Evolutionary conservation across 2,888 invertebrate genomes (phyloP).

Genomic region (Ormyrus pomaceus): DNA sequence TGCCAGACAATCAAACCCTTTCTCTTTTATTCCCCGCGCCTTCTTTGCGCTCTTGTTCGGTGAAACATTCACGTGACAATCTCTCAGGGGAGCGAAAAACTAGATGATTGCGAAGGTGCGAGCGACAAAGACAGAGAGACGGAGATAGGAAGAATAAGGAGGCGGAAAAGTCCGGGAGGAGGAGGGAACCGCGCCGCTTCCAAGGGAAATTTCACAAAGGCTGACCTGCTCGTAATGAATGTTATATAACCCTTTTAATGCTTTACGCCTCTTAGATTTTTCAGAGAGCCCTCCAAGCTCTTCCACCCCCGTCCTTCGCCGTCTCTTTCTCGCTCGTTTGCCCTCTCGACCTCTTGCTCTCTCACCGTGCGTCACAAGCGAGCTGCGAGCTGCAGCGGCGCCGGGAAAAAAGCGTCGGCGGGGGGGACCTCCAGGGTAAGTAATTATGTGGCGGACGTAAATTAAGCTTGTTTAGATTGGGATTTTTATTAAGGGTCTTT

Average conservation of each 20-base stretch:
- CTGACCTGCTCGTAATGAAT: conserved; percentile 74
- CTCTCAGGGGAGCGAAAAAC: conserved; percentile 54
- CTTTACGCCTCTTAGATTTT: conserved; percentile 76
- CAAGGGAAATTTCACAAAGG: conserved; percentile 74
- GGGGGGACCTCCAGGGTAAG: conserved; percentile 69
- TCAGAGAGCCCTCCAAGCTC: conserved; percentile 68
- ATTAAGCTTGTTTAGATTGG: conserved; percentile 76
- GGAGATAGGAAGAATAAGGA: conserved; percentile 29
- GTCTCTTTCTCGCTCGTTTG: conserved; percentile 52
- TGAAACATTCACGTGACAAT: conserved; percentile 64
- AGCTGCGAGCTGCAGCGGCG: conserved; percentile 6
- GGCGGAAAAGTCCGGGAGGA: conserved; percentile 50
- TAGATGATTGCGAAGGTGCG: conserved; percentile 45
- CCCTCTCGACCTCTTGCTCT: conserved; percentile 49
- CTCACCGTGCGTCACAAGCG: conserved; percentile 50
- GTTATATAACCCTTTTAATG: conserved; percentile 76
- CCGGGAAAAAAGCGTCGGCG: conserved; percentile 33
- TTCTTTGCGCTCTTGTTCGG: neutral
- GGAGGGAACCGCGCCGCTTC: conserved; percentile 61
- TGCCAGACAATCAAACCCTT: no score
- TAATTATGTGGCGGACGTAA: conserved; percentile 76
- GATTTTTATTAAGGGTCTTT: conserved; percentile 75
- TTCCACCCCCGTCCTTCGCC: conserved; percentile 34
- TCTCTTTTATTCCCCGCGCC: no score
- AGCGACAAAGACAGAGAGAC: conserved; percentile 42